Base-by-base conservation (phyloP, 2,113 vertebrate species). In the Alectura lathami region DNA sequence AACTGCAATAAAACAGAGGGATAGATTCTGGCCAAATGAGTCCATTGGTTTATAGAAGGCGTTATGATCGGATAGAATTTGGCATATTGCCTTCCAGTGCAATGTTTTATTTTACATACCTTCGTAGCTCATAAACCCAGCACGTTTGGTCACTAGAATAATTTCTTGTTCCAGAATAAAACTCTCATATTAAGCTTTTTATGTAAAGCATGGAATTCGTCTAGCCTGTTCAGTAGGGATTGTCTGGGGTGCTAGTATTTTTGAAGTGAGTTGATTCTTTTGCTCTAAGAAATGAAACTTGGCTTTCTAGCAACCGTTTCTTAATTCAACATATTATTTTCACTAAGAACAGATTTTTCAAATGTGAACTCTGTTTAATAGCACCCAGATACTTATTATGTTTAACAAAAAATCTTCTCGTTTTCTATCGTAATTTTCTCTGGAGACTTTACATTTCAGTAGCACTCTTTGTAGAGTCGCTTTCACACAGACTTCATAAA, bases 91-190 rank as follows among this genome's bases (percentile, higher is more conserved):
- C 76, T 90, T 63, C n/a, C 69, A 75, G 69, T 68, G 45, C 1
- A 1, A 13, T 62, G 50, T 66, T 96, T 95, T 83, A 74, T 79
- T 97, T 94, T 82, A 72, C 79, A 53, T 94, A 88, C 88, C 69
- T 95, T 62, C 81, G 64, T 96, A 96, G 85, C 83, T 96, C 93
- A 68, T 97, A 97, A 96, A 94, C 30, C 14, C 14, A 12, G 27
- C 69, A 64, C 27, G 20, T 67, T 79, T 83, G 72, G 36, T 94
- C 60, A 68, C 76, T 81, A 68, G 88, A 93, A 88, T 90, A 77
- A 88, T 96, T 91, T 94, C 59, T 94, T 91, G n/a, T 83, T 94
- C 75, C 85, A 78, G 85, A 86, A 63, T 92, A 47, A 83, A 94
- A 88, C 48, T 64, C 48, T 83, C 5, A 13, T 47, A 80, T 88